Evolutionary conservation across 2,888 invertebrate genomes (phyloP).

Genomic region (Platycheirus albimanus): DNA sequence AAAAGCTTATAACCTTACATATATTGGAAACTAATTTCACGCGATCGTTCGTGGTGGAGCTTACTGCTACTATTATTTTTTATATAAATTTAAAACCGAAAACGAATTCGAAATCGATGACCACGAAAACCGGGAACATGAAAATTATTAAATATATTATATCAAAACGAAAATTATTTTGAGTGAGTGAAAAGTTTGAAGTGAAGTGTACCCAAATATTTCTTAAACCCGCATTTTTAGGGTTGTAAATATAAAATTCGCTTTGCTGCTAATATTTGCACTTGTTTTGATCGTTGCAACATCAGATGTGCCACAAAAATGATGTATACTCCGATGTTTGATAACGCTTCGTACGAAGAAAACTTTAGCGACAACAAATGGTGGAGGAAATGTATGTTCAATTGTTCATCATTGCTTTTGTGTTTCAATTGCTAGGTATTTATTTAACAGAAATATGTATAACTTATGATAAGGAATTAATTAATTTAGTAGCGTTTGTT

Average conservation of each 20-base stretch:
- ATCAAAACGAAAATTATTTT: constrained; percentile 74
- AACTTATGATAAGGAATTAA: constrained; percentile 36
- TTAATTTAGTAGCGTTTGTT: too few species aligned
- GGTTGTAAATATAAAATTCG: constrained; percentile 8
- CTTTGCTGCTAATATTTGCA: constrained; percentile 11
- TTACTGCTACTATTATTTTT: too few species aligned
- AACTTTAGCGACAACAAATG: constrained; percentile 61
- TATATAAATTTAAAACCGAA: too few species aligned
- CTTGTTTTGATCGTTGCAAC: constrained; percentile 1
- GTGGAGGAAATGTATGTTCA: constrained; percentile 71
- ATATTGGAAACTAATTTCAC: too few species aligned
- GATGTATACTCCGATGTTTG: constrained; percentile 60
- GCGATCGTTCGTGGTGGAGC: too few species aligned
- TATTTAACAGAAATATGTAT: constrained; percentile 27
- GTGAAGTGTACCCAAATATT: background rate
- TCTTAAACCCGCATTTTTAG: background rate
- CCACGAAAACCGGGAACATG: constrained; percentile 50
- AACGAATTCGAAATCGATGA: constrained; percentile 54
- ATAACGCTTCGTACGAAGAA: constrained; percentile 51
- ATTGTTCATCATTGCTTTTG: too few species aligned
- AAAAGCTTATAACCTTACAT: too few species aligned
- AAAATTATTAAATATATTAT: constrained; percentile 56
- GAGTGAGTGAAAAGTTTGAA: constrained; percentile 69
- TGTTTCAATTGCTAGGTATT: too few species aligned
- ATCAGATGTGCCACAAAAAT: constrained; percentile 24